Evolutionary conservation across 2,113 vertebrate genomes (phyloP).

Genomic region (Mesoclemmys tuberculata): DNA sequence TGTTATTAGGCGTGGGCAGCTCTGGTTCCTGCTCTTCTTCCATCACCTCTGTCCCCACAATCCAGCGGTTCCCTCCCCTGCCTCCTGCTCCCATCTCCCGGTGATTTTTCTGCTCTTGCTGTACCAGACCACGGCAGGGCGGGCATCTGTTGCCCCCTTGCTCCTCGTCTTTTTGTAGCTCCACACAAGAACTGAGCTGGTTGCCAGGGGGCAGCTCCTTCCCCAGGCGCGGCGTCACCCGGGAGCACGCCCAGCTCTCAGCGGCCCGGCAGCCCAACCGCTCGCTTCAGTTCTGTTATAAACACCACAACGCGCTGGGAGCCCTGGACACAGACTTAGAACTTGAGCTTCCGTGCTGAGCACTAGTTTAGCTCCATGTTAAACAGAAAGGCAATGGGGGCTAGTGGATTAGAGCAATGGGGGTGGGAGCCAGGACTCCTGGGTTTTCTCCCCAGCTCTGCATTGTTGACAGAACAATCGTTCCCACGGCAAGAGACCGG

Average conservation of each 20-base stretch:
- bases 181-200: not conserved
- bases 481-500: not conserved
- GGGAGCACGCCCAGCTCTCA: not conserved
- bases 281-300: not conserved
- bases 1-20: not conserved
- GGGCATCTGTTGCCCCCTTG: too few relatives aligned
- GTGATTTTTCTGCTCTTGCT: too few relatives aligned
- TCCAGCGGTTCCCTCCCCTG: not conserved
- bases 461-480: not conserved
- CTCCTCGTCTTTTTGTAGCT: not conserved
- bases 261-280: not conserved
- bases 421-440: not conserved
- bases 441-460: not conserved
- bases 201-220: too few relatives aligned
- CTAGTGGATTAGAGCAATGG: too few relatives aligned
- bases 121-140: not conserved
- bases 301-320: not conserved
- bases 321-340: not conserved
- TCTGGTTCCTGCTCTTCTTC: not conserved
- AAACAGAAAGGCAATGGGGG: rapidly evolving
- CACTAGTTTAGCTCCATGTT: not conserved
- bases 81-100: too few relatives aligned
- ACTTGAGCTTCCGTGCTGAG: not conserved
- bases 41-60: not conserved
- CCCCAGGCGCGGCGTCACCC: too few relatives aligned